Evolutionary conservation across 1,140 invertebrate genomes (phyloP).

Genomic region (Ephestia elutella): DNA sequence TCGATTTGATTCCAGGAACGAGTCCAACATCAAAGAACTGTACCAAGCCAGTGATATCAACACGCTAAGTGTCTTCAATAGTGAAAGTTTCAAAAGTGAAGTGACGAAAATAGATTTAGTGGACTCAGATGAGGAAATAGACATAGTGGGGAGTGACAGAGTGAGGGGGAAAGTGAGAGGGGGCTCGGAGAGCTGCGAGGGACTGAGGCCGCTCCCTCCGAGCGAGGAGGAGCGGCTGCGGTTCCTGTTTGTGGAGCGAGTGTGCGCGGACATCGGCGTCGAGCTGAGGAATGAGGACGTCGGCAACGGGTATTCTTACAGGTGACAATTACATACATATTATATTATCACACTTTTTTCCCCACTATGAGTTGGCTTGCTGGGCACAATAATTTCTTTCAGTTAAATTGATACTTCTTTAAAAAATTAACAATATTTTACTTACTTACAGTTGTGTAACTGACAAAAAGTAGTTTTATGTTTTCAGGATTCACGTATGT

Average conservation of each 20-base stretch:
- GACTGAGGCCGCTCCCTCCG: conserved; percentile 43
- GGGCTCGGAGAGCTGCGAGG: conserved; percentile 7
- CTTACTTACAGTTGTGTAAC: too few species aligned
- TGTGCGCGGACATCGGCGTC: conserved; percentile 58
- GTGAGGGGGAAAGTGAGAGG: conserved; percentile 28
- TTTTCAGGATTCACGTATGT: too few species aligned
- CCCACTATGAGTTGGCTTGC: too few species aligned
- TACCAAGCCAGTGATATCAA: conserved; percentile 32
- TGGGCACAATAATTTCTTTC: too few species aligned
- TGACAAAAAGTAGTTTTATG: too few species aligned
- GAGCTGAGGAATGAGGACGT: conserved; percentile 65
- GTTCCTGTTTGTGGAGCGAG: conserved; percentile 56
- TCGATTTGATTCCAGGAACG: conserved; percentile 17
- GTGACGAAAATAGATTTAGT: conserved; percentile 12
- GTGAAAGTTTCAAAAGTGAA: conserved; percentile 20
- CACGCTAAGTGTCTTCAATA: conserved; percentile 33
- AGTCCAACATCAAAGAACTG: conserved; percentile 37
- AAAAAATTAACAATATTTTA: too few species aligned
- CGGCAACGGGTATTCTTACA: conserved; percentile 58
- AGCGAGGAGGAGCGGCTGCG: conserved; percentile 44
- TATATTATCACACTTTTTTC: too few species aligned
- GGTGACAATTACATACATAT: too few species aligned
- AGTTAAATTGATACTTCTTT: too few species aligned
- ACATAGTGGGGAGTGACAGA: conserved; percentile 29
- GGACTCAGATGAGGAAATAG: conserved; percentile 58